Evolutionary conservation across 2,888 invertebrate genomes (phyloP), one percentile per base, ranked within the genome.

Genomic region (Hydrotaea cyrtoneurina): DNA sequence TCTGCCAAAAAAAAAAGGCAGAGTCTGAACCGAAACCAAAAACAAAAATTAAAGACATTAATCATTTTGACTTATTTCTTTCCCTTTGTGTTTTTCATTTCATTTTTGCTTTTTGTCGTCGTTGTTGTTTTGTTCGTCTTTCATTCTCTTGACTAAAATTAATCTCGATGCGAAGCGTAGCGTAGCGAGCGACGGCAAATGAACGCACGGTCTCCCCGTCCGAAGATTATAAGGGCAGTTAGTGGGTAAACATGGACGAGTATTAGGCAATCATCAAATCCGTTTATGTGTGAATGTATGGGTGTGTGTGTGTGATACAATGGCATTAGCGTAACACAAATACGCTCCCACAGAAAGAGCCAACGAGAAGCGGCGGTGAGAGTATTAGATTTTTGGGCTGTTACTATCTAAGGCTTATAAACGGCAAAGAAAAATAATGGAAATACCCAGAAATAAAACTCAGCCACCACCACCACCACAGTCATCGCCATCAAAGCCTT

Each of bases 21-120:
- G 13, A 82, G 53, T 43, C 69, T 80, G 79, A 85, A 84, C 59
- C 74, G 19, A 85, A 83, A 87, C 82, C 23, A 23, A 79, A 79
- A 46, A 73, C 57, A 78, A 83, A 82, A 87, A 82, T 82, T 89
- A 89, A 87, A 88, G 85, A 90, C 90, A 91, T 91, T 91, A 90
- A 91, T 91, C 91, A 91, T 91, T 89, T 90, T 90, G 91, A 90
- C 90, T 91, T 90, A 90, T 90, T 90, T 90, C 90, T 88, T 90
- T 91, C 88, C 89, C 89, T 89, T 89, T 76, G 57, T 83, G 64
- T 71, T 80, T 66, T 83, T 71, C 31, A 64, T 64, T 78, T 75
- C 59, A 74, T 78, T 74, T 73, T 59, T 53, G 75, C 69, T 21
- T 69, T 43, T 26, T 19, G 77, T n/a, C n/a, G n/a, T n/a, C 23